Percentiles rank a stretch among this genome's conserved stretches.
These are phyloP conservation scores for Drosophila affinis DNA, from an alignment of 2,888 invertebrate genomes.

Conservation along the genomic window DNA sequence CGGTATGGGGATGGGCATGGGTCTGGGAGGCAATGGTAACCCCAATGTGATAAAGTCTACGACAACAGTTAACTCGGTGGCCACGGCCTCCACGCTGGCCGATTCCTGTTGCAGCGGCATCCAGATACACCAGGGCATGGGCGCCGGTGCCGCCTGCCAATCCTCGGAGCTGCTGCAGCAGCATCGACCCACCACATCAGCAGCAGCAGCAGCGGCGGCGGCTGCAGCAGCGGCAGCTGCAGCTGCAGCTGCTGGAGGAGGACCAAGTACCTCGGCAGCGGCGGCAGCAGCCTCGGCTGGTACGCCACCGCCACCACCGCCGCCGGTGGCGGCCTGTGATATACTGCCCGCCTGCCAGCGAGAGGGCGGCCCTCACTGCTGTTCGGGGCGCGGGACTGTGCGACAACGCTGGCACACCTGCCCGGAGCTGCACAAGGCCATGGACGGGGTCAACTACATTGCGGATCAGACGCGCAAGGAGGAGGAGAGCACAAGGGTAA, in stretches of 20 bases:
- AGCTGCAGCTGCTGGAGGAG: constrained; percentile 29
- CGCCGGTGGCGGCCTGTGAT: constrained; percentile 76
- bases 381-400: constrained; percentile 83
- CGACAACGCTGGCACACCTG: constrained; percentile 94
- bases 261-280: constrained; percentile 51
- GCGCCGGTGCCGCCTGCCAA: constrained; percentile 79
- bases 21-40: constrained; percentile 69
- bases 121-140: constrained; percentile 80
- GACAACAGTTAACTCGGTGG: constrained; percentile 81
- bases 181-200: constrained; percentile 45
- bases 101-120: constrained; percentile 83
- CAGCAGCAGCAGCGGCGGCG: constrained; percentile 46
- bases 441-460: constrained; percentile 95
- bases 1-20: constrained; percentile 68
- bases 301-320: constrained; percentile 73
- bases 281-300: constrained; percentile 56
- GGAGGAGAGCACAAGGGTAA: constrained; percentile 95
- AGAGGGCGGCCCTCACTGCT: constrained; percentile 85
- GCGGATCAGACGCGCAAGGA: constrained; percentile 96
- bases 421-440: constrained; percentile 95
- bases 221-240: constrained; percentile 6
- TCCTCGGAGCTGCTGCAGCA: constrained; percentile 74
- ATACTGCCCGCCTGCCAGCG: constrained; percentile 80
- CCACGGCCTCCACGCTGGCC: constrained; percentile 82
- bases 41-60: constrained; percentile 84